These are phyloP conservation scores for Periparus ater DNA, from an alignment of 2,797 vertebrate species.

Conservation along the genomic window DNA sequence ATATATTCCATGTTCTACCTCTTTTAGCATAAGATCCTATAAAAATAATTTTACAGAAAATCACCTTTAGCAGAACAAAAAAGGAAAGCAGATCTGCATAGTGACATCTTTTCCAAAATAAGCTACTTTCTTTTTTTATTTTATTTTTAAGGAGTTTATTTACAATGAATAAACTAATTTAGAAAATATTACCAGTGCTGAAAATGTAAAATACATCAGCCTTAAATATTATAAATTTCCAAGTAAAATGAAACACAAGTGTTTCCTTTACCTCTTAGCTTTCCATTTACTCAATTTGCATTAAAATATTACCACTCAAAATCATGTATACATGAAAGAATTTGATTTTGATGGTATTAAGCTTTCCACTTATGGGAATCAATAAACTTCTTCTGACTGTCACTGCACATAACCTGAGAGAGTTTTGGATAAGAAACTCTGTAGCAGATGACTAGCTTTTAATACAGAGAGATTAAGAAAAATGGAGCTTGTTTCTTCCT, in stretches of 20 bases:
- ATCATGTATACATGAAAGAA: neutral
- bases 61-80: neutral
- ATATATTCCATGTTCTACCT: neutral
- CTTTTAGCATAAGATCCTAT: neutral
- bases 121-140: neutral
- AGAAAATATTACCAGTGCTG: neutral
- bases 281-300: neutral
- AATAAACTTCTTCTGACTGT: neutral
- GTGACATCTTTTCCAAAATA: neutral
- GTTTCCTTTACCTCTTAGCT: neutral
- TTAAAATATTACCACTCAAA: neutral
- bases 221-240: neutral
- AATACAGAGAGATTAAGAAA: neutral
- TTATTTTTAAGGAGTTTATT: neutral
- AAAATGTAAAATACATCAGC: neutral
- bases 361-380: neutral
- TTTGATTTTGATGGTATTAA: neutral
- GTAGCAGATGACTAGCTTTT: neutral
- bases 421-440: neutral
- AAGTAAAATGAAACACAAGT: neutral
- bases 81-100: neutral
- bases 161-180: neutral
- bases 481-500: neutral
- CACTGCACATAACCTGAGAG: neutral
- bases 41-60: constrained; percentile 13